Conservation (phyloP, 2,888 invertebrate species). For the Hanleya hanleyi region DNA sequence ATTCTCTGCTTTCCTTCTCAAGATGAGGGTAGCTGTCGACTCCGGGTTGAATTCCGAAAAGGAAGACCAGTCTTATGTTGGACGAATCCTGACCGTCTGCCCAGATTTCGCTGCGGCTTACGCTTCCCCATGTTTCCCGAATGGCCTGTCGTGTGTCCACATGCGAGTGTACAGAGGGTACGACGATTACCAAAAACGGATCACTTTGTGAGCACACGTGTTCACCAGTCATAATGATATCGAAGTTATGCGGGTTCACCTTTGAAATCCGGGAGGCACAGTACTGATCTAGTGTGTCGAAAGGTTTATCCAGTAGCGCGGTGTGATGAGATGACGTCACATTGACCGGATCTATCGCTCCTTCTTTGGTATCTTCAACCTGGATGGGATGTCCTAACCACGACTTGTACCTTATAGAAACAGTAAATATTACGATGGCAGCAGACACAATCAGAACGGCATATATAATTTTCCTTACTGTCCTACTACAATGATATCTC, state of each 20-base stretch:
- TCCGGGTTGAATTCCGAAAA: conserved; percentile 22
- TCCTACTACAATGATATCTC: too few species aligned
- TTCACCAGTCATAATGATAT: background rate
- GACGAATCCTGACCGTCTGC: background rate
- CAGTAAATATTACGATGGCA: too few species aligned
- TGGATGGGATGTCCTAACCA: too few species aligned
- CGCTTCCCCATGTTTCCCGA: conserved; percentile 37
- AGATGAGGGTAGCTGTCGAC: background rate
- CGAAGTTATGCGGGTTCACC: background rate
- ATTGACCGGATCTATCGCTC: too few species aligned
- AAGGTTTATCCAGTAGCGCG: too few species aligned
- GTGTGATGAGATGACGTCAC: too few species aligned
- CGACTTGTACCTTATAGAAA: too few species aligned
- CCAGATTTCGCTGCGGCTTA: background rate
- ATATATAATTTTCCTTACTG: too few species aligned
- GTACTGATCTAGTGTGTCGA: too few species aligned
- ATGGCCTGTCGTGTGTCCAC: conserved; percentile 23
- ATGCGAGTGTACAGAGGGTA: conserved; percentile 31
- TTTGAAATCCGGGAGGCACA: too few species aligned
- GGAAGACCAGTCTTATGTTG: conserved; percentile 27
- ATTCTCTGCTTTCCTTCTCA: conserved; percentile 25
- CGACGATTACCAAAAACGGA: conserved; percentile 23
- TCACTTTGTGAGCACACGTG: background rate
- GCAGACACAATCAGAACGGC: too few species aligned
- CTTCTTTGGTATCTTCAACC: too few species aligned